phyloP scores from a whole-genome alignment of 2,797 vertebrate genomes.

The Varecia variegata region DNA sequence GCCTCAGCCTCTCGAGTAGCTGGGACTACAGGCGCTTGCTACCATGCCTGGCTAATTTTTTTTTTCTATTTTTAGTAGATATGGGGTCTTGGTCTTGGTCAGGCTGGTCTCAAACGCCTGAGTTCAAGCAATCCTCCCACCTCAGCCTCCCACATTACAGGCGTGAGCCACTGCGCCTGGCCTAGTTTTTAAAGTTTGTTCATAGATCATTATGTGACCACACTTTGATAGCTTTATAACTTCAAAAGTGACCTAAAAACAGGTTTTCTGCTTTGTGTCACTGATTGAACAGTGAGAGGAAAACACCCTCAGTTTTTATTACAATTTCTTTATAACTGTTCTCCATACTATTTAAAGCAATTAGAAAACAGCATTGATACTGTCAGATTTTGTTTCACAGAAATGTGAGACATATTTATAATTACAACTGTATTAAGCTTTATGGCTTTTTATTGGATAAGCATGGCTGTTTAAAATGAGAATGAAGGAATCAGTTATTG shows the following conservation, averaged over 20 bases:
- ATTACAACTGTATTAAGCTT: background rate
- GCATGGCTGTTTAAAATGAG: background rate
- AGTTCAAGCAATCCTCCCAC: background rate
- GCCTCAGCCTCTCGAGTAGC: background rate
- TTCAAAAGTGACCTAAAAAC: background rate
- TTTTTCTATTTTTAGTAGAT: background rate
- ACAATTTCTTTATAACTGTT: conserved; percentile 65
- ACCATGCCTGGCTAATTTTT: background rate
- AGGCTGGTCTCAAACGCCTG: background rate
- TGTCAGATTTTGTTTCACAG: background rate
- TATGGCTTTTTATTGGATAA: background rate
- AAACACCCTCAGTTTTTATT: conserved; percentile 66
- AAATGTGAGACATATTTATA: background rate
- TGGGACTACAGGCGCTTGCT: background rate
- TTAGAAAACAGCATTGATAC: background rate
- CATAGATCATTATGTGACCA: background rate
- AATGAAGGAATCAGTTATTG: background rate
- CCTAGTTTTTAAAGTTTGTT: background rate
- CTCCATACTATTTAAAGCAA: background rate
- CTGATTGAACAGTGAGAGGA: background rate
- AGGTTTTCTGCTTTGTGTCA: background rate
- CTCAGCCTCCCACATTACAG: background rate
- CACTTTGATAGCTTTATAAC: background rate
- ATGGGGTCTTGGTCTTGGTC: background rate
- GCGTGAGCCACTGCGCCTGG: background rate